Conservation (phyloP, 2,888 invertebrate genomes). For the Tachystola acroxantha region DNA sequence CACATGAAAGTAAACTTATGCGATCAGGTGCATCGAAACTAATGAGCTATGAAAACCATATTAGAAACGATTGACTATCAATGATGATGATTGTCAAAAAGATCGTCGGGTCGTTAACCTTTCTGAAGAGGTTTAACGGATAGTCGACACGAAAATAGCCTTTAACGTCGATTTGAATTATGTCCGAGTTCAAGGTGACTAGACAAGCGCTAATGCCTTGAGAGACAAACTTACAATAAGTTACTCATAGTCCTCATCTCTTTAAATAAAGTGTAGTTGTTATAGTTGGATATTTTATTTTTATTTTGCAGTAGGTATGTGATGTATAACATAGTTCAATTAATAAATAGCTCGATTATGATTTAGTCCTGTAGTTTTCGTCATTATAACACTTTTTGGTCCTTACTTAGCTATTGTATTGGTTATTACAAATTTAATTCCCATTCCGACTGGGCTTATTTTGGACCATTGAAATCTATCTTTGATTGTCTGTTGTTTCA, state of each 20-base stretch:
- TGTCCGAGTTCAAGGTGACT: constrained; percentile 60
- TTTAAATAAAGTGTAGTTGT: no score
- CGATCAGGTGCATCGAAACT: constrained; percentile 14
- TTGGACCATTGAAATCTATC: no score
- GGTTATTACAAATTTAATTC: no score
- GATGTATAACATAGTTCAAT: no score
- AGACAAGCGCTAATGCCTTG: constrained; percentile 24
- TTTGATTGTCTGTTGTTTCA: no score
- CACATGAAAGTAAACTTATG: constrained; percentile 31
- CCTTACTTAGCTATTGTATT: no score
- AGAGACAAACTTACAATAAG: constrained; percentile 14
- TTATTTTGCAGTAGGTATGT: no score
- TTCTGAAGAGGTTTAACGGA: constrained; percentile 20
- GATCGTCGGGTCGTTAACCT: constrained; percentile 22
- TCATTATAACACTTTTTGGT: no score
- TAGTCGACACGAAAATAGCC: constrained; percentile 33
- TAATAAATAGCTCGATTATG: no score
- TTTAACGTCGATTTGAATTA: constrained; percentile 44
- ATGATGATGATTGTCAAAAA: constrained; percentile 5
- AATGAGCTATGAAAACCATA: background rate
- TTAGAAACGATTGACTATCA: background rate
- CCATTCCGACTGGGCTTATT: no score
- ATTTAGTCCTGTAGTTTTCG: no score
- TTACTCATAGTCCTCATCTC: constrained; percentile 17
- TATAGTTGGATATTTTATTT: no score